phyloP scores from a whole-genome alignment of 1,140 invertebrate species.

The Philopotamus ludificatus region DNA sequence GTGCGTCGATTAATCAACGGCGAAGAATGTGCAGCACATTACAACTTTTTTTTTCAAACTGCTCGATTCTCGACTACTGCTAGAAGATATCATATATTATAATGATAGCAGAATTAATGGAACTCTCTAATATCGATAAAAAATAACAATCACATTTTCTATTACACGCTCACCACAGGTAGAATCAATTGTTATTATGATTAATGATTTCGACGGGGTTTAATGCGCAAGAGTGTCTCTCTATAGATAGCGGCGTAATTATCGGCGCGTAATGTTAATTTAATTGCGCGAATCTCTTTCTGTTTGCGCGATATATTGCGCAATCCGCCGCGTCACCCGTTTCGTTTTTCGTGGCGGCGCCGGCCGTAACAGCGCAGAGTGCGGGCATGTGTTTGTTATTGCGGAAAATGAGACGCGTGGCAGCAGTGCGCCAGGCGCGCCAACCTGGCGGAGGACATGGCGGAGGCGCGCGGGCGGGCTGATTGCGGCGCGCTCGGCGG shows the following conservation, averaged over 20 bases:
- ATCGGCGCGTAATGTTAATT: not conserved
- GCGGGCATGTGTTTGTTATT: not conserved
- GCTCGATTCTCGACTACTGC: not conserved
- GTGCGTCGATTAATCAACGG: not conserved
- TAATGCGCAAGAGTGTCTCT: not conserved
- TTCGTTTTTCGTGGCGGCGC: not conserved
- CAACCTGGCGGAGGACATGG: not conserved
- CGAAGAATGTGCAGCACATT: not conserved
- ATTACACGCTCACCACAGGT: constrained; percentile 6
- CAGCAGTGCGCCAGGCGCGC: not conserved
- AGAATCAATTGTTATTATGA: constrained; percentile 18
- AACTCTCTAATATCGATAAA: not conserved
- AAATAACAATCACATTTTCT: constrained; percentile 16
- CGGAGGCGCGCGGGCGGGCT: not conserved
- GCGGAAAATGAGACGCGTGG: not conserved
- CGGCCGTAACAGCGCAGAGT: not conserved
- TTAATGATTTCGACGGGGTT: constrained; percentile 2
- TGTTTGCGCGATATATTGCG: not conserved
- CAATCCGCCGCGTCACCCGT: not conserved
- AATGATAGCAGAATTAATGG: not conserved
- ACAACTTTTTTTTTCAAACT: not conserved
- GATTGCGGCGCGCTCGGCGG: constrained; percentile 15
- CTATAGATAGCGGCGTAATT: not conserved
- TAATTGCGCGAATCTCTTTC: not conserved
- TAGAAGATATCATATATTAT: not conserved